Evolutionary conservation across 92 coral and sea anemone genomes (phyloP).

Genomic region (Porites evermanni): DNA sequence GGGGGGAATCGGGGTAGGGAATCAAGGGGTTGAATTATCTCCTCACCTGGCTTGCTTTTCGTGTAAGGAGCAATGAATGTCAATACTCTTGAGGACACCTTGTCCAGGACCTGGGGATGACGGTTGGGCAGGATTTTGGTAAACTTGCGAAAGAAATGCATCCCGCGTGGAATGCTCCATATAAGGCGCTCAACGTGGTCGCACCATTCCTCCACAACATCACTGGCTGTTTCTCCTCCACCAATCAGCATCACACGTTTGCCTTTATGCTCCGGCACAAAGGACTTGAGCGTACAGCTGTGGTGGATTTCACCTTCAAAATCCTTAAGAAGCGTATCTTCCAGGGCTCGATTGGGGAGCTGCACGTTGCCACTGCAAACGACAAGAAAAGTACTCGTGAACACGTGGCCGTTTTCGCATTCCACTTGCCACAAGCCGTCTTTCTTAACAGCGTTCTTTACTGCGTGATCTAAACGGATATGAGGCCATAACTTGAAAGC

Average conservation of each 20-base stretch:
- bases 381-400: constrained; percentile 58
- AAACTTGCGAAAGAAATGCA: constrained; percentile 87
- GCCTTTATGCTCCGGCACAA: constrained; percentile 68
- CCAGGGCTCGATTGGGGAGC: constrained; percentile 68
- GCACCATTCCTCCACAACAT: constrained; percentile 80
- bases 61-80: constrained; percentile 61
- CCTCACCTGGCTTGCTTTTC: constrained; percentile 60
- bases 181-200: constrained; percentile 69
- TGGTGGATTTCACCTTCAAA: constrained; percentile 75
- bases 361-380: constrained; percentile 73
- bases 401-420: constrained; percentile 59
- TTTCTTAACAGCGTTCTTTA: constrained; percentile 51
- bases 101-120: constrained; percentile 80
- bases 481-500: constrained; percentile 68
- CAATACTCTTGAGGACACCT: constrained; percentile 76
- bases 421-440: constrained; percentile 70
- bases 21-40: not conserved
- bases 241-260: constrained; percentile 76
- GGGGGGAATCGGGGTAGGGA: too few relatives aligned
- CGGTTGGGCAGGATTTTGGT: constrained; percentile 82
- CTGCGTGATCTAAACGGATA: constrained; percentile 65
- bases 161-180: constrained; percentile 88
- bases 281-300: constrained; percentile 66
- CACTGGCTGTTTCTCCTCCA: constrained; percentile 89
- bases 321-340: constrained; percentile 55